Percentiles rank a stretch among this genome's conserved stretches.
Conservation (phyloP, 2,113 vertebrate genomes). For the Trematomus loennbergii region DNA sequence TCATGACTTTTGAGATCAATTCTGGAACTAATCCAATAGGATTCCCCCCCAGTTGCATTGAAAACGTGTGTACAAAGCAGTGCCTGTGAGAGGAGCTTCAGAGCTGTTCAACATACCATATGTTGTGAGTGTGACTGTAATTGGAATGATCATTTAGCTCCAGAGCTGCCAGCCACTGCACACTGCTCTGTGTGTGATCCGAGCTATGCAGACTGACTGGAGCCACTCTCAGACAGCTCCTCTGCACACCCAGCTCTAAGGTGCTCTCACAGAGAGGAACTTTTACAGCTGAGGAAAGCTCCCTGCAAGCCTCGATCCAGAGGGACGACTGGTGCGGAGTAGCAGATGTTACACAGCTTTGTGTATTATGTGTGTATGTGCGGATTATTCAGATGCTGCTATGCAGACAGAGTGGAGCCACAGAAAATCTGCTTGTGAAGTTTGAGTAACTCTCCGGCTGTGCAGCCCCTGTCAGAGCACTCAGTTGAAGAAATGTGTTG, state of each 20-base stretch:
- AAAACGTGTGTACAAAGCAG: not conserved
- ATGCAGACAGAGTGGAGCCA: slow-evolving; percentile 75
- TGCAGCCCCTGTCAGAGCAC: slow-evolving; percentile 25
- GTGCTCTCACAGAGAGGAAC: slow-evolving; percentile 33
- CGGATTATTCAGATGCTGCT: slow-evolving; percentile 69
- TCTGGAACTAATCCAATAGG: not conserved
- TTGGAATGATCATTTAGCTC: not conserved
- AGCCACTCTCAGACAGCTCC: slow-evolving; percentile 69
- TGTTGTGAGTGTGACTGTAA: not conserved
- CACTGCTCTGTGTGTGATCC: slow-evolving; percentile 47
- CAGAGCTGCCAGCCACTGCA: slow-evolving; percentile 20
- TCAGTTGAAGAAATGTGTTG: slow-evolving; percentile 25
- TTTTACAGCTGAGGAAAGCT: slow-evolving; percentile 28
- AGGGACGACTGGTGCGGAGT: slow-evolving; percentile 17
- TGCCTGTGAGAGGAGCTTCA: not conserved
- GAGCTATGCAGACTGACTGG: slow-evolving; percentile 80
- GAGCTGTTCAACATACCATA: not conserved
- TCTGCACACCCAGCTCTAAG: slow-evolving; percentile 50
- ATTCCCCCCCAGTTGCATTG: not conserved
- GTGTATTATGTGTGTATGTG: slow-evolving; percentile 47
- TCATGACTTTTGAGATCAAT: not conserved
- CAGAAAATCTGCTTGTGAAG: slow-evolving; percentile 52
- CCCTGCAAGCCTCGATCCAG: slow-evolving; percentile 10
- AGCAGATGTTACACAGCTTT: slow-evolving; percentile 69
- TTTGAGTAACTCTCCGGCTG: slow-evolving; percentile 38